Base-by-base conservation (phyloP, 2,888 invertebrate genomes). In the Lysandra bellargus region DNA sequence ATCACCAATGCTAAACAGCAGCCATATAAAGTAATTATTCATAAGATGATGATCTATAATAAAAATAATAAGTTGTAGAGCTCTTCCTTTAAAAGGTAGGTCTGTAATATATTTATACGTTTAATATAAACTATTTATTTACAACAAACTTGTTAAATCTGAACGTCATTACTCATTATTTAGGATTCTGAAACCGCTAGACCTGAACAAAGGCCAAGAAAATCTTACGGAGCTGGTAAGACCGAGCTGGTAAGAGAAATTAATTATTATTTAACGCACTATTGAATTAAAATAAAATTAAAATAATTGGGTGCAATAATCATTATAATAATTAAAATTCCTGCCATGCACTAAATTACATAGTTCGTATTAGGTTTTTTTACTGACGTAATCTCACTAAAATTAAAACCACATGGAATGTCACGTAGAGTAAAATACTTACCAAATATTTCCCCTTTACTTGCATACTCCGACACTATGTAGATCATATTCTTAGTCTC, bases 401-500 rank as follows among this genome's bases (percentile, higher is more conserved):
- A 5, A 40, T 40, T 40, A 5, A 44, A 44, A 2, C 2, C 44
- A 44, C 44, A 44, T 44, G 9, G 7, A 44, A 30, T 64, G 30
- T n/a, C 23, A n/a, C n/a, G 23, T 69, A 75, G 2, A 49, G 79
- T 78, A 40, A 40, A 33, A 82, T 80, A 85, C 97, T 97, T 92
- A 98, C 98, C 98, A 95, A 99, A 99, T 92, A 99, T 98, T 95
- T 99, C 99, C 85, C 99, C 99, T 93, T 98, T 98, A 89, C 98
- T 98, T 83, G 99, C 99, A 91, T 98, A 99, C 92, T 99, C 99
- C 81, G 99, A 99, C 83, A 99, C 99, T 89, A 99, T 97, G 94
- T 99, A 99, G 89, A 99, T 98, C 98, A 99, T 98, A 91, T 98
- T 98, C 91, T 98, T 98, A 80, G 99, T 98, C 95, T 99, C 99